A percentile compares a stretch with the other conserved stretches of the same genome.
Conservation (phyloP, 2,888 invertebrate species). For the Cantharis nigra region DNA sequence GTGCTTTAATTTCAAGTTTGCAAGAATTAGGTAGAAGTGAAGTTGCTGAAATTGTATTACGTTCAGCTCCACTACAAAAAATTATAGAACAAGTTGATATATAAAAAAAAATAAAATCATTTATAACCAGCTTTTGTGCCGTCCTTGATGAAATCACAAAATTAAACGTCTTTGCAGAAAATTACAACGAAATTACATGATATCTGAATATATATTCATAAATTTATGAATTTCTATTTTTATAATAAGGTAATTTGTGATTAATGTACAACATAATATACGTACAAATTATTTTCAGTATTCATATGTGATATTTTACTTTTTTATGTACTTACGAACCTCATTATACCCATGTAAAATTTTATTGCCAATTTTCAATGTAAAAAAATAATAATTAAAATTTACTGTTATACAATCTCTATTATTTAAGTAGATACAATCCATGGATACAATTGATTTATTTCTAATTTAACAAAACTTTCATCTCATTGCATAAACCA, state of each 20-base stretch:
- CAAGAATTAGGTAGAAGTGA: conserved; percentile 65
- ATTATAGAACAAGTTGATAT: conserved; percentile 19
- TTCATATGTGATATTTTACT: conserved; percentile 27
- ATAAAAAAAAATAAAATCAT: conserved; percentile 8
- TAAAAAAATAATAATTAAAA: background rate
- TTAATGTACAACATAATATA: background rate
- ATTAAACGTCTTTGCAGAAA: conserved; percentile 7
- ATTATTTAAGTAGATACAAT: too few relatives aligned
- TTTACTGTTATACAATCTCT: background rate
- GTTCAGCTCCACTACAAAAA: conserved; percentile 57
- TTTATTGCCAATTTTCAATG: background rate
- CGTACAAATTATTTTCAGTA: conserved; percentile 28
- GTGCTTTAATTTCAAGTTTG: conserved; percentile 62
- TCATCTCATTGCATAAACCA: background rate
- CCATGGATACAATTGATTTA: too few relatives aligned
- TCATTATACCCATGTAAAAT: background rate
- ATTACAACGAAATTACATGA: conserved; percentile 16
- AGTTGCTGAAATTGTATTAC: conserved; percentile 63
- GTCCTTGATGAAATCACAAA: conserved; percentile 8
- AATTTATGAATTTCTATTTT: conserved; percentile 4
- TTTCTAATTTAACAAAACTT: too few relatives aligned
- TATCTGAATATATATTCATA: background rate
- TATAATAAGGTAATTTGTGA: background rate
- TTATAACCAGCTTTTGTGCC: conserved; percentile 18
- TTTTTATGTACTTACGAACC: background rate